Percentiles rank a stretch among this genome's conserved stretches.
Evolutionary conservation across 2,113 vertebrate species (phyloP).

Genomic region (Haemorhous mexicanus): DNA sequence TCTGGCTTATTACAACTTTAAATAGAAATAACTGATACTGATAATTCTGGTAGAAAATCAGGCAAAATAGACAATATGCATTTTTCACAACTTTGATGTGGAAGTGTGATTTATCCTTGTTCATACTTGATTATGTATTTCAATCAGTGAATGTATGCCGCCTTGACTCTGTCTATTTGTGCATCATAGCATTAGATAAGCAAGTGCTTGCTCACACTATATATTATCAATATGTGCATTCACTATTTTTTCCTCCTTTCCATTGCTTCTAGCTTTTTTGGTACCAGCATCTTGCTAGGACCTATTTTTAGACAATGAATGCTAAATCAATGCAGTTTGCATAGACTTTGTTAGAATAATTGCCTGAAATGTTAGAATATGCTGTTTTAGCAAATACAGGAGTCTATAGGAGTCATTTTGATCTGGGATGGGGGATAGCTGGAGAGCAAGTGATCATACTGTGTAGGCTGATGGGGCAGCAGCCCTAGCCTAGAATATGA

Average conservation of each 20-base stretch:
- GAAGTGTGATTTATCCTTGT: background rate
- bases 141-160: background rate
- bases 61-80: fast-evolving
- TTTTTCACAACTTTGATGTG: background rate
- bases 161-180: background rate
- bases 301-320: conserved; percentile 3
- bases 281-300: background rate
- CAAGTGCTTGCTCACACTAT: background rate
- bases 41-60: background rate
- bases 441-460: background rate
- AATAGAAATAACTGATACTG: background rate
- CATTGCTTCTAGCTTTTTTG: background rate
- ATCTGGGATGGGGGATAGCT: background rate
- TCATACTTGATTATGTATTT: background rate
- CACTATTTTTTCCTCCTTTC: background rate
- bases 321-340: background rate
- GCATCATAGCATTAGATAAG: background rate
- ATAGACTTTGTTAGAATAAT: background rate
- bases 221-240: background rate
- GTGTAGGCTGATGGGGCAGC: background rate
- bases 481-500: background rate
- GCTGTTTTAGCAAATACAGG: background rate
- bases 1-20: background rate
- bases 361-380: background rate
- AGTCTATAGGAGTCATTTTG: background rate